Percentiles rank a stretch among this genome's conserved stretches.
These are phyloP conservation scores for Siniperca scherzeri DNA, from an alignment of 2,797 vertebrate genomes.

Conservation along the genomic window DNA sequence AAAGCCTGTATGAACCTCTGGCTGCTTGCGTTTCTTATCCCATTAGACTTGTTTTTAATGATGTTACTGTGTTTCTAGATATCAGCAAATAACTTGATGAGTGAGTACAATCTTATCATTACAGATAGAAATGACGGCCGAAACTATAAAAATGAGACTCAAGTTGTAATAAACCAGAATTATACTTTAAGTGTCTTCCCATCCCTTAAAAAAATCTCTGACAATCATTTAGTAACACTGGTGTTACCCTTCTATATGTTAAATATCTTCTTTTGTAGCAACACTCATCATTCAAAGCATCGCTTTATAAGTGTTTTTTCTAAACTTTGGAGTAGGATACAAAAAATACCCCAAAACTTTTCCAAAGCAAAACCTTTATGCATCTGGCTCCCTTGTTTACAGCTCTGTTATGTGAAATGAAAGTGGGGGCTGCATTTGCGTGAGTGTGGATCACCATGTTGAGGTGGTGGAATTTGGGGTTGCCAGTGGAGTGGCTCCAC, in stretches of 20 bases:
- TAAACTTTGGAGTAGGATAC: neutral
- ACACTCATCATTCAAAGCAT: neutral
- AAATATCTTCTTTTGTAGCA: neutral
- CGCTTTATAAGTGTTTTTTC: neutral
- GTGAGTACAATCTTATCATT: neutral
- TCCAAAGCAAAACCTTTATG: neutral
- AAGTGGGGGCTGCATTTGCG: conserved; percentile 42
- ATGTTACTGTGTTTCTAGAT: neutral
- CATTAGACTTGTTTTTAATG: neutral
- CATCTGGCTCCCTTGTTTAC: conserved; percentile 47
- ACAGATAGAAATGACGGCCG: neutral
- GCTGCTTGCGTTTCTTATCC: neutral
- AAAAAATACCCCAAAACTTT: neutral
- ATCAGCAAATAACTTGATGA: neutral
- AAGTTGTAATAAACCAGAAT: neutral
- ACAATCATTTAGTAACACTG: neutral
- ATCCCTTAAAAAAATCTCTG: neutral
- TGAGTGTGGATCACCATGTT: conserved; percentile 58
- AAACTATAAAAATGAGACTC: neutral
- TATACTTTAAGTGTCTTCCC: neutral
- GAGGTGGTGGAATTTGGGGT: conserved; percentile 67
- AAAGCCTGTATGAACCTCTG: neutral
- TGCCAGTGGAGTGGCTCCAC: conserved; percentile 73
- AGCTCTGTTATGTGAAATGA: conserved; percentile 41
- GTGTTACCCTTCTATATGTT: neutral